phyloP scores from a whole-genome alignment of 2,888 invertebrate genomes.

The Abscondita cerata region DNA sequence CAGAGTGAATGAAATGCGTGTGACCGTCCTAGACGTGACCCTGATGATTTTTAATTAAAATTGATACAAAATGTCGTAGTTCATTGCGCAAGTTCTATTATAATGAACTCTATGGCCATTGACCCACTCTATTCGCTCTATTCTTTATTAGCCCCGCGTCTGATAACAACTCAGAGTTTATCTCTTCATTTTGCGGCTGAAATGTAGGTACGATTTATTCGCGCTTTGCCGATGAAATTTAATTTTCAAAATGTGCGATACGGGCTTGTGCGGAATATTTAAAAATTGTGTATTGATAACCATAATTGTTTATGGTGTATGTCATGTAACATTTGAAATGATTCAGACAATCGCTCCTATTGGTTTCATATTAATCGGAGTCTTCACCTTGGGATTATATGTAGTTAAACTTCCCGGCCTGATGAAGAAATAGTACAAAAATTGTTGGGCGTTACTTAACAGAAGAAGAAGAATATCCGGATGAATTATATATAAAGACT shows the following conservation, averaged over 20 bases:
- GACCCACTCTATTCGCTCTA: too few species aligned
- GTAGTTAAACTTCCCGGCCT: conserved; percentile 63
- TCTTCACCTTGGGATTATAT: conserved; percentile 51
- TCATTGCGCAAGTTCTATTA: too few species aligned
- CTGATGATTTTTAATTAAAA: too few species aligned
- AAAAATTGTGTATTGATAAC: conserved; percentile 42
- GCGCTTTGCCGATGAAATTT: too few species aligned
- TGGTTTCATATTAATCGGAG: conserved; percentile 47
- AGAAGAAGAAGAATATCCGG: conserved; percentile 58
- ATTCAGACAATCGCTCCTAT: conserved; percentile 49
- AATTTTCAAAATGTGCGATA: conserved; percentile 16
- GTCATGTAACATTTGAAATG: conserved; percentile 48
- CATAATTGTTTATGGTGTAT: conserved; percentile 47
- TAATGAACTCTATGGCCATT: too few species aligned
- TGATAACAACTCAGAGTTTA: too few species aligned
- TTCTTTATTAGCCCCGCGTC: too few species aligned
- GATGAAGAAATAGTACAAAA: conserved; percentile 59
- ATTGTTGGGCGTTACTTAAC: conserved; percentile 59
- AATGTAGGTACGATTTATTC: too few species aligned
- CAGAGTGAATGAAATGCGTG: too few species aligned
- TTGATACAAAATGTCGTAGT: too few species aligned
- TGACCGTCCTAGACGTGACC: too few species aligned
- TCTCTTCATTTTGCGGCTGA: too few species aligned
- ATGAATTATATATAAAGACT: conserved; percentile 64
- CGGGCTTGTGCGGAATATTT: conserved; percentile 23